Base-by-base conservation (phyloP, 2,888 invertebrate species). In the Zaprionus lineosus region DNA sequence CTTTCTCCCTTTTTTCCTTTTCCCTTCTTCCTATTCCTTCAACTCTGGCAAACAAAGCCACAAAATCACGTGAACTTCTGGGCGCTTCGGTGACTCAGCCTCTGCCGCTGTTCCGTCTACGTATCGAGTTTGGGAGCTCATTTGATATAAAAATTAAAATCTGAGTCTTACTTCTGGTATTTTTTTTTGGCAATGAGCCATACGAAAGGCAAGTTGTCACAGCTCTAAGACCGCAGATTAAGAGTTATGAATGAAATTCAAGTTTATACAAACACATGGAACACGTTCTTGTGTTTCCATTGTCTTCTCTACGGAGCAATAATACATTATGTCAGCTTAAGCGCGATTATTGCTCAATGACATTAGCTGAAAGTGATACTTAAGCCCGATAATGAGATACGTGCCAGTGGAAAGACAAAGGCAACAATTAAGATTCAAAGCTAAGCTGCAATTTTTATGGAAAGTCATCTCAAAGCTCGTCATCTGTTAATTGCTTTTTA, bases 241-340 rank as follows among this genome's bases (percentile, higher is more conserved):
- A 56, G 57, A 66, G 50, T 59, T 66, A 68, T 72, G 68, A 68
- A 68, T 72, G 68, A 72, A 72, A 68, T 68, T 68, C 59, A 53
- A 65, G 46, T 55, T 33, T 24, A 33, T 41, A 26, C 18, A n/a
- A 31, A 28, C n/a, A 41, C 71, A 34, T 52, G 43, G 36, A 67
- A 71, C 67, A 71, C 67, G 67, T 67, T 67, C 67, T 64, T 33
- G 26, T 3, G 40, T 67, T 41, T 29, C n/a, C 3, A 48, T 12
- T 8, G n/a, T 52, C 14, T 47, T 41, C 33, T 29, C n/a, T 24
- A 24, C 46, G 39, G 34, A 28, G 56, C 57, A n/a, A n/a, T n/a
- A n/a, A n/a, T 46, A 62, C 41, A 69, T 50, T 14, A 19, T 46
- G 69, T 40, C 65, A 66, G 46, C 48, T 62, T 53, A 50, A 12